Conservation (phyloP, 2,888 invertebrate genomes). For the Ferrisia virgata region DNA sequence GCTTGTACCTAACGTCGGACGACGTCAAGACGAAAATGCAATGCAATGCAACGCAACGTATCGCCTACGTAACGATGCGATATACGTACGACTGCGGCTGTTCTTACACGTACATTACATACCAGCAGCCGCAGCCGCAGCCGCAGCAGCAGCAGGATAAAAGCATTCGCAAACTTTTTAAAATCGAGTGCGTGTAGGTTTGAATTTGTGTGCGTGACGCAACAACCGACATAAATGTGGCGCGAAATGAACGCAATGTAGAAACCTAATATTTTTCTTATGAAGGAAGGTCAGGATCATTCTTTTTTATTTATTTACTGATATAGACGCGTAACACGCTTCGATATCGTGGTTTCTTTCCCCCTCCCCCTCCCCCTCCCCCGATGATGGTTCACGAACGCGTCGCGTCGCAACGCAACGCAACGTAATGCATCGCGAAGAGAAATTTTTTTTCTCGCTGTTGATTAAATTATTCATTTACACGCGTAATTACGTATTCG, state of each 20-base stretch:
- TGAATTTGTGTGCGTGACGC: slow-evolving; percentile 29
- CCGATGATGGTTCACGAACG: too few species aligned
- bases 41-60: too few species aligned
- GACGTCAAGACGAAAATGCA: neutral
- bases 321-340: slow-evolving; percentile 21
- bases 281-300: slow-evolving; percentile 32
- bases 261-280: slow-evolving; percentile 15
- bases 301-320: slow-evolving; percentile 31
- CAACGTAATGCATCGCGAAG: neutral
- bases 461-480: neutral
- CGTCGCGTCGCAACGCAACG: neutral
- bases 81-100: too few species aligned
- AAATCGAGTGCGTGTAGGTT: slow-evolving; percentile 21
- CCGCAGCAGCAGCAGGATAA: neutral
- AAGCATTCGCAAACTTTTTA: neutral
- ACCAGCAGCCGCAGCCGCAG: too few species aligned
- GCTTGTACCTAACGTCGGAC: neutral
- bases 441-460: neutral
- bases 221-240: neutral
- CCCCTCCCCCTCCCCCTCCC: too few species aligned
- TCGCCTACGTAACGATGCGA: neutral
- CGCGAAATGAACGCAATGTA: slow-evolving; percentile 28
- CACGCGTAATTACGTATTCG: slow-evolving; percentile 14
- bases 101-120: too few species aligned
- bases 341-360: neutral